phyloP scores from a whole-genome alignment of 2,888 invertebrate species.

The Leptopterna dolabrata region DNA sequence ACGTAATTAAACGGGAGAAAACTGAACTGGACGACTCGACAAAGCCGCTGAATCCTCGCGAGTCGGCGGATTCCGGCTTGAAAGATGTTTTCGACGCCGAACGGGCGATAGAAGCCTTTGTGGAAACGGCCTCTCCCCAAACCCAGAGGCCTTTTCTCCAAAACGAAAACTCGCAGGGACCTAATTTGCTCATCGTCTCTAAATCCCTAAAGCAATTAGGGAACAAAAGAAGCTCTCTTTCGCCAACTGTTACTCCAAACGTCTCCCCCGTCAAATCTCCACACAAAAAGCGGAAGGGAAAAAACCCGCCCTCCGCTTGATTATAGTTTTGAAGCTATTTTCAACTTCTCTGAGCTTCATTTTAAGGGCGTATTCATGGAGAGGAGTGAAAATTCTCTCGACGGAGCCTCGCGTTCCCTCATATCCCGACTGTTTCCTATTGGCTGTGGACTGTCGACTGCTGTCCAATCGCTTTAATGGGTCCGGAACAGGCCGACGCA shows the following conservation, averaged over 20 bases:
- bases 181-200: slow-evolving; percentile 53
- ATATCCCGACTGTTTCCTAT: too few relatives aligned
- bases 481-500: too few relatives aligned
- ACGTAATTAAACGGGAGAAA: background rate
- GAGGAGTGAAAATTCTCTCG: too few relatives aligned
- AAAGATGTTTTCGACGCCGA: background rate
- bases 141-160: background rate
- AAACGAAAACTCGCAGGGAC: slow-evolving; percentile 33
- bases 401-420: too few relatives aligned
- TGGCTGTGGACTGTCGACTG: too few relatives aligned
- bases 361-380: background rate
- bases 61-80: background rate
- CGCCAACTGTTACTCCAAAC: slow-evolving; percentile 51
- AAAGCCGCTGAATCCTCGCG: background rate
- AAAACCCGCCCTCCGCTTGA: background rate
- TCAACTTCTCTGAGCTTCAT: slow-evolving; percentile 15
- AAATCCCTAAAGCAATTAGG: slow-evolving; percentile 54
- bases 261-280: background rate
- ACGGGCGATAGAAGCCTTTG: background rate
- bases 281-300: background rate
- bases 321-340: slow-evolving; percentile 20
- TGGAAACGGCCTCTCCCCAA: background rate
- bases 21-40: background rate
- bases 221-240: slow-evolving; percentile 52
- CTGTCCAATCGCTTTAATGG: too few relatives aligned